Conservation (phyloP, 2,113 vertebrate genomes). For the Otis tarda region DNA sequence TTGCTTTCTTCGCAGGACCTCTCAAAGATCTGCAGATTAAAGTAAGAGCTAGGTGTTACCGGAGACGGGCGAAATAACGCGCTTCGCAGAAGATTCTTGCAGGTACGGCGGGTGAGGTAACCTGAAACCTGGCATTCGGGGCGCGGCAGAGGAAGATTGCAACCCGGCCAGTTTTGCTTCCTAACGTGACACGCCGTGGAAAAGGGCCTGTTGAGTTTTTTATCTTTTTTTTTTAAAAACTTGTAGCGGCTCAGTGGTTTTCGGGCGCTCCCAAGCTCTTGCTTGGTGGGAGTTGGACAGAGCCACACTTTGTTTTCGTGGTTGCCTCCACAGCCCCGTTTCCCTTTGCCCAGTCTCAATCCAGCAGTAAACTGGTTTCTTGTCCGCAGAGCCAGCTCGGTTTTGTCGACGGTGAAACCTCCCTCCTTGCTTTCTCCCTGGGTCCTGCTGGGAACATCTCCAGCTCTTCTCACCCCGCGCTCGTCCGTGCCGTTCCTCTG, state of each 20-base stretch:
- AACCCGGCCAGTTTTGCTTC: constrained; percentile 22
- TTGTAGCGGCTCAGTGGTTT: not conserved
- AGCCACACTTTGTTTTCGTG: not conserved
- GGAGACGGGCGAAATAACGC: accelerated
- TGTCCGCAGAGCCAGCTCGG: not conserved
- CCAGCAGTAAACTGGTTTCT: constrained; percentile 38
- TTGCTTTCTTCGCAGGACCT: not conserved
- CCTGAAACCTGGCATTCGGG: not conserved
- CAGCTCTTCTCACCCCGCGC: not conserved
- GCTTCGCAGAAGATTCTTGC: not conserved
- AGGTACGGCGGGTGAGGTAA: not conserved
- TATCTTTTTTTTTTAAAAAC: too few relatives aligned
- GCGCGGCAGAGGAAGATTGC: constrained; percentile 34
- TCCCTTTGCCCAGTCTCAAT: not conserved
- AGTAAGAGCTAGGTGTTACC: not conserved
- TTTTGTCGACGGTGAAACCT: not conserved
- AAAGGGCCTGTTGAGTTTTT: not conserved
- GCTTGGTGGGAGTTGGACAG: not conserved
- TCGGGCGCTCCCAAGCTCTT: not conserved
- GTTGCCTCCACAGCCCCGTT: not conserved
- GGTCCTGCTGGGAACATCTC: not conserved
- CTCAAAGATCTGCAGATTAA: not conserved
- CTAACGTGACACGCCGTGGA: not conserved
- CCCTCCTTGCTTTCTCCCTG: not conserved
- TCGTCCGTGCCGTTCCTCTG: not conserved